Conservation (phyloP, 2,888 invertebrate genomes). For the Xanthorhoe spadicearia region DNA sequence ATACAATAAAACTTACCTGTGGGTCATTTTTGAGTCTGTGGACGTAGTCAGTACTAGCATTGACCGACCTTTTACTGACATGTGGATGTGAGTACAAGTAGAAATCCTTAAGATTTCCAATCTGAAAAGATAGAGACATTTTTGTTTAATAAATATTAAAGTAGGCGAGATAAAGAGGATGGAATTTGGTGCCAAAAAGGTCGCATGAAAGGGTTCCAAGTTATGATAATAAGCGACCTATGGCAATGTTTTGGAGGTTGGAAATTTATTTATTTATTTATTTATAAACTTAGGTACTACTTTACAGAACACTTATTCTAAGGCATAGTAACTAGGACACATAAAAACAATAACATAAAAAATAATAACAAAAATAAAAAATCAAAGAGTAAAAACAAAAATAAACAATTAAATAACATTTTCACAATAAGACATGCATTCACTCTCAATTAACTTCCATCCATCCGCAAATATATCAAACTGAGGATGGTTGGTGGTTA, state of each 20-base stretch:
- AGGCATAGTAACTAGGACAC: too few species aligned
- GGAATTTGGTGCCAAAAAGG: constrained; percentile 3
- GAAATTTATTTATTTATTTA: too few species aligned
- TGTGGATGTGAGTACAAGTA: constrained; percentile 76
- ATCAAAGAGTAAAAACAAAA: too few species aligned
- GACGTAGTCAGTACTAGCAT: constrained; percentile 69
- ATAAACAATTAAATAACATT: too few species aligned
- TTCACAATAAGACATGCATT: too few species aligned
- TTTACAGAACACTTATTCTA: too few species aligned
- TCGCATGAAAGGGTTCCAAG: constrained; percentile 22
- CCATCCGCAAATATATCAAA: too few species aligned
- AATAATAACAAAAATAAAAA: too few species aligned
- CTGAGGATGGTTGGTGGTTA: too few species aligned
- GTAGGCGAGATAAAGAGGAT: constrained; percentile 10
- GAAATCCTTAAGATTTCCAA: constrained; percentile 74
- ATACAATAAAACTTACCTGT: constrained; percentile 61
- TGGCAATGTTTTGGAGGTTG: constrained; percentile 25
- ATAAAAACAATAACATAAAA: too few species aligned
- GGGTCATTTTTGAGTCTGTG: constrained; percentile 77
- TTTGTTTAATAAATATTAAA: constrained; percentile 33
- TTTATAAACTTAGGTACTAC: too few species aligned
- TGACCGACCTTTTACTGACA: constrained; percentile 74
- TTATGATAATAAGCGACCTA: constrained; percentile 32
- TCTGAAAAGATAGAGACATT: constrained; percentile 67
- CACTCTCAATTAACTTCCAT: too few species aligned